These are phyloP conservation scores for Drosophila azteca DNA, from an alignment of 1,140 invertebrate genomes.

Conservation along the genomic window DNA sequence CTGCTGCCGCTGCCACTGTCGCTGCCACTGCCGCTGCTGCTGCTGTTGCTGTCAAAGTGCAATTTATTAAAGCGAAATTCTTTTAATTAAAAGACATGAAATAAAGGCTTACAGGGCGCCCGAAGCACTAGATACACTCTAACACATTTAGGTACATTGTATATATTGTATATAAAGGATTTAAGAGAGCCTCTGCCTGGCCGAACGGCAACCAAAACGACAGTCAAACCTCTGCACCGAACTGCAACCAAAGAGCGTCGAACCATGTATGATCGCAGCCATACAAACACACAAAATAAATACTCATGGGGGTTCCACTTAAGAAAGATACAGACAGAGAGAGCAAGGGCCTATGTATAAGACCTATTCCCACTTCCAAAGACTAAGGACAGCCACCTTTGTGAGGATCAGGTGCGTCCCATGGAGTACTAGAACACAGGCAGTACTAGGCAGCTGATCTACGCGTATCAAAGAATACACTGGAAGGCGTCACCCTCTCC, in stretches of 20 bases:
- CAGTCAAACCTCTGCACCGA: too few species aligned
- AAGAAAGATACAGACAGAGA: background rate
- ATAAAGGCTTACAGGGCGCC: too few species aligned
- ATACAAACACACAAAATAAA: background rate
- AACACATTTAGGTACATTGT: too few species aligned
- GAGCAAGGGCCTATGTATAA: background rate
- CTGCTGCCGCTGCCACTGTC: constrained; percentile 25
- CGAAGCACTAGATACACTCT: too few species aligned
- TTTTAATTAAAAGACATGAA: constrained; percentile 67
- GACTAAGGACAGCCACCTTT: constrained; percentile 84
- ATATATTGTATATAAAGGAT: too few species aligned
- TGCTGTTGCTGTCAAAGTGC: constrained; percentile 65
- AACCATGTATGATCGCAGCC: background rate
- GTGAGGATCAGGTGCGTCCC: too few species aligned
- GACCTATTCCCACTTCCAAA: background rate
- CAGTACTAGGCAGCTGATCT: constrained; percentile 84
- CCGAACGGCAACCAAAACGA: too few species aligned
- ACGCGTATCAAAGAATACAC: constrained; percentile 85
- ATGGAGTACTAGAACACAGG: constrained; percentile 85
- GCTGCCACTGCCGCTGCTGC: constrained; percentile 14
- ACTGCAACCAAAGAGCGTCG: background rate
- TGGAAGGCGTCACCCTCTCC: constrained; percentile 84
- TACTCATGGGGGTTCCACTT: background rate
- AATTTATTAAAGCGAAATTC: constrained; percentile 76
- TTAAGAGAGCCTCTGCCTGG: too few species aligned